Evolutionary conservation across 2,797 vertebrate genomes (phyloP), one percentile per base, ranked within the genome.

Genomic region (Danio aesculapii): DNA sequence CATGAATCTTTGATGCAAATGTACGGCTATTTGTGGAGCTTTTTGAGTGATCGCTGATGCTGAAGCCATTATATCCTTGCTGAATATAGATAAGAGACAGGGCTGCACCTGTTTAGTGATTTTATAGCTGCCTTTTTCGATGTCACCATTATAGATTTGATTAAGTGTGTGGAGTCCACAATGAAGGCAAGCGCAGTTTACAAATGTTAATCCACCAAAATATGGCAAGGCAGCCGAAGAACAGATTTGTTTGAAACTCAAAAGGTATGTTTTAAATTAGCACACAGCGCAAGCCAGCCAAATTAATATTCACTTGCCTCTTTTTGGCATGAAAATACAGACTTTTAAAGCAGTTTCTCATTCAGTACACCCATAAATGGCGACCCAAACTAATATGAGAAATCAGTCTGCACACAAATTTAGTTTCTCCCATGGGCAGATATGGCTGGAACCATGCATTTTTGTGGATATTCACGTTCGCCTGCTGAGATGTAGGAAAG

Each of bases 11-110:
- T 75, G 2, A 83, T 77, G 67, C 69, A 64, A 77, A 77, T 55
- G 55, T 59, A 57, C 44, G 19, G 43, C 61, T 81, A 58, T 77
- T 75, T 58, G 44, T 77, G 43, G 59, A 74, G 9, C n/a, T 57
- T 53, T 78, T 63, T 59, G 66, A 79, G 77, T 44, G 71, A 58
- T 52, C 62, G 71, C 64, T 71, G 72, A 76, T 70, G 82, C 75
- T 47, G 64, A 77, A 43, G 70, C 75, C 41, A 52, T 41, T 79
- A 19, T 55, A 47, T 64, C 13, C 64, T 30, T 30, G 49, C 50
- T 55, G 50, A 79, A 71, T 30, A 57, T 66, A 52, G 50, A 80
- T 79, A 66, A 77, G 70, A 44, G 11, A 5, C 16, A 53, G 69
- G 1, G 9, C 43, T 47, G 41, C 59, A 59, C 69, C 52, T 72